Evolutionary conservation across 2,888 invertebrate species (phyloP), one percentile per base, ranked within the genome.

Genomic region (Drosophila yooni): DNA sequence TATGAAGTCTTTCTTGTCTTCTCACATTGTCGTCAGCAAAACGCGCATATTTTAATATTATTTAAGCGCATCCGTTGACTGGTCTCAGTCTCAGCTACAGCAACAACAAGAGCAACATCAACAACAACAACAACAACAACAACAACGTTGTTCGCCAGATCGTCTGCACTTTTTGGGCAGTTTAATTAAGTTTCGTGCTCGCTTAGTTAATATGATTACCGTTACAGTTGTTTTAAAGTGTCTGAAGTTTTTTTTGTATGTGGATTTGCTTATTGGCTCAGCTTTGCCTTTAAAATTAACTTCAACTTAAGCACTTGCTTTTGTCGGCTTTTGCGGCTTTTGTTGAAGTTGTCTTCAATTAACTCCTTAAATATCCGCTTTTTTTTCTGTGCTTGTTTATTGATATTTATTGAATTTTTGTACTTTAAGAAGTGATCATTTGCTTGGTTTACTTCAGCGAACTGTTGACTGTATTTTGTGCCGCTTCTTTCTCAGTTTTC

Each of bases 361-460:
- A 72, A 43, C 81, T 62, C 51, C 70, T 70, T 74, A 71, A 81
- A 76, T 74, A 77, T 27, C 68, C 15, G 6, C 52, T 15, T 18
- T n/a, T n/a, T n/a, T 38, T 15, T 38, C 18, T 18, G 5, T 0
- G 18, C 29, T 29, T 57, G 43, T 79, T 84, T 88, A 89, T 86
- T 89, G 82, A 87, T 86, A 88, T 86, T 86, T 82, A 86, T 89
- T 88, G 85, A 88, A 82, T 88, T 72, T 76, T 62, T 54, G 27
- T 51, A 64, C 72, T 52, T 71, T 54, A 70, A 69, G 58, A 75
- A 80, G 81, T 77, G 67, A 60, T 63, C 62, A 74, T 73, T 73
- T 76, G 71, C 56, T 70, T 38, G 43, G 40, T 56, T 81, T 58
- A 66, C 59, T 58, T 60, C 27, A 53, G 36, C 21, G 18, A 25